A percentile compares a stretch with the other conserved stretches of the same genome.
These are phyloP conservation scores for Chrysina gloriosa DNA, from an alignment of 2,888 invertebrate species.

Conservation along the genomic window DNA sequence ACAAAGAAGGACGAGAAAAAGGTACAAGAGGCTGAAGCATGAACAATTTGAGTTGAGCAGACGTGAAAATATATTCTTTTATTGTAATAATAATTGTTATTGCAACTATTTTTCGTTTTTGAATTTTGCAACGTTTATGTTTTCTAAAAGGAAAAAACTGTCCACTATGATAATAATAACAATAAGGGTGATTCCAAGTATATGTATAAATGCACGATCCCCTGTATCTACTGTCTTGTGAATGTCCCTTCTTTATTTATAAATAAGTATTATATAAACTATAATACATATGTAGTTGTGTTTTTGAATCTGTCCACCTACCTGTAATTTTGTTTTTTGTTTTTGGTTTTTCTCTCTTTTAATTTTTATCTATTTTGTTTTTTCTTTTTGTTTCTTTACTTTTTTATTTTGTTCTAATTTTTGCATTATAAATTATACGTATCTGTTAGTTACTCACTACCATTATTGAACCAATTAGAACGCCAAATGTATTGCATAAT, in stretches of 20 bases:
- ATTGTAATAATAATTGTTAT: slow-evolving; percentile 17
- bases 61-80: slow-evolving; percentile 32
- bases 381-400: slow-evolving; percentile 37
- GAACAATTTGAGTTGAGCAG: slow-evolving; percentile 60
- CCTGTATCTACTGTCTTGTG: slow-evolving; percentile 41
- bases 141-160: slow-evolving; percentile 27
- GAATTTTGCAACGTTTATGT: slow-evolving; percentile 30
- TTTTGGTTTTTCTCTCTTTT: slow-evolving; percentile 22
- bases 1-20: slow-evolving; percentile 90
- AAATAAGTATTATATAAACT: slow-evolving; percentile 45
- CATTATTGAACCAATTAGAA: no score
- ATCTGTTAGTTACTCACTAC: no score
- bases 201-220: slow-evolving; percentile 44
- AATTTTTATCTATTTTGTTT: slow-evolving; percentile 38
- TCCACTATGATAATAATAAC: slow-evolving; percentile 16
- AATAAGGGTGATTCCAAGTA: slow-evolving; percentile 40
- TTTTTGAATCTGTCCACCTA: slow-evolving; percentile 19
- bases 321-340: slow-evolving; percentile 26
- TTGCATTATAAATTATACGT: background rate
- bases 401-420: background rate
- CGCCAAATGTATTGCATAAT: no score
- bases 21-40: slow-evolving; percentile 90
- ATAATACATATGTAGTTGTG: slow-evolving; percentile 36
- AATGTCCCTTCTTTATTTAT: slow-evolving; percentile 45
- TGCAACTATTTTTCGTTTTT: slow-evolving; percentile 36